A percentile compares a stretch with the other conserved stretches of the same genome.
Evolutionary conservation across 2,113 vertebrate species (phyloP).

Genomic region (Sprattus sprattus): DNA sequence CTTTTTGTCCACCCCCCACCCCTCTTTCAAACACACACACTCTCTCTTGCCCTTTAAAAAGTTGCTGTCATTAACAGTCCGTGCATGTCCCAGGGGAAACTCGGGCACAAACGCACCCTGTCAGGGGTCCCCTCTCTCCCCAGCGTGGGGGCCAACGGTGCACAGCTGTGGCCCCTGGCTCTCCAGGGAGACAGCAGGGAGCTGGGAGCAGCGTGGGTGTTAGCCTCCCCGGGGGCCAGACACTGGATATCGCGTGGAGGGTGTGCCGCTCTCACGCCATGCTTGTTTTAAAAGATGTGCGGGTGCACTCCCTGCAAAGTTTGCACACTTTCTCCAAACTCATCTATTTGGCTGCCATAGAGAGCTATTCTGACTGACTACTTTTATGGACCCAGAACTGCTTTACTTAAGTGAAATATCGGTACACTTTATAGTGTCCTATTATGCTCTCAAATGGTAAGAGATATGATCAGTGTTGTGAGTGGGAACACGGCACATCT

Average conservation of each 20-base stretch:
- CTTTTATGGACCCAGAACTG: neutral
- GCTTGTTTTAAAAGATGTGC: neutral
- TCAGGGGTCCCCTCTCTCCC: conserved; percentile 43
- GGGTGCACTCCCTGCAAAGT: neutral
- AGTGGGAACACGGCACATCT: neutral
- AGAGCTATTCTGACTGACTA: neutral
- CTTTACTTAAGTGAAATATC: neutral
- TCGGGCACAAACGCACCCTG: conserved; percentile 55
- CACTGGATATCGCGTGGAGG: conserved; percentile 21
- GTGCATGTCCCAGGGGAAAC: conserved; percentile 54
- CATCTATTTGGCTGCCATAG: neutral
- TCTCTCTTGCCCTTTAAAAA: neutral
- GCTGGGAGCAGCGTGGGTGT: neutral
- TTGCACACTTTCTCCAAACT: neutral
- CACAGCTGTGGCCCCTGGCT: conserved; percentile 1
- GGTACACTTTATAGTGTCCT: neutral
- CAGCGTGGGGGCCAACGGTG: neutral
- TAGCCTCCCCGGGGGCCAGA: conserved; percentile 9
- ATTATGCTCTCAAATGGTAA: neutral
- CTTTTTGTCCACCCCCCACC: conserved; percentile 41
- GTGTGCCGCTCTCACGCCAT: neutral
- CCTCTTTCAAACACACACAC: neutral
- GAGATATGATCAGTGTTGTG: neutral
- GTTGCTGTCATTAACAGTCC: conserved; percentile 53
- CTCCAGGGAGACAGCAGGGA: conserved; percentile 6